Evolutionary conservation across 2,888 invertebrate species (phyloP).

Genomic region (Drosophila yooni): DNA sequence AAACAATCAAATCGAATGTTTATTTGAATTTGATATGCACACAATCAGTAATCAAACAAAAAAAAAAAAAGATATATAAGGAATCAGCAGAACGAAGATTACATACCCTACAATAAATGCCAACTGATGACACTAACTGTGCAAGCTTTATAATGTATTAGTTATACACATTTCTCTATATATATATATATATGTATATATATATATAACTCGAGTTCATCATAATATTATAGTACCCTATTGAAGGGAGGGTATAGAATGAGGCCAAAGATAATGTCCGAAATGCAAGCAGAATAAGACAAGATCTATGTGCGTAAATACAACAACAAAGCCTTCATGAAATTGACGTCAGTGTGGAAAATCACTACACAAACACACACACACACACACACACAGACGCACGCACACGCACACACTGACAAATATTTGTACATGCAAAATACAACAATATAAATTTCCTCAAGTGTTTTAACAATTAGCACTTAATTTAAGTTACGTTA

Average conservation of each 20-base stretch:
- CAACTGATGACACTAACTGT: neutral
- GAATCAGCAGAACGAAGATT: neutral
- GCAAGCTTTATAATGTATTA: neutral
- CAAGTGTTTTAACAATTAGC: constrained; percentile 62
- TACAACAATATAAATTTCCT: constrained; percentile 49
- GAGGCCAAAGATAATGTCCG: constrained; percentile 16
- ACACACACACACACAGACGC: neutral
- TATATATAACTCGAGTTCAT: neutral
- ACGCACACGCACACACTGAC: neutral
- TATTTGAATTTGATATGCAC: too few relatives aligned
- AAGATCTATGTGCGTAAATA: neutral
- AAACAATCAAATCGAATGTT: too few relatives aligned
- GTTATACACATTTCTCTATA: too few relatives aligned
- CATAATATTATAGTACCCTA: neutral
- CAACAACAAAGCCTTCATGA: constrained; percentile 15
- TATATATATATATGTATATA: too few relatives aligned
- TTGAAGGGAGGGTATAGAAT: constrained; percentile 15
- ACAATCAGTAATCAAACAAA: neutral
- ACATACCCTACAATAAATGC: neutral
- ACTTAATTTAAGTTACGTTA: constrained; percentile 60
- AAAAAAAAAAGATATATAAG: too few relatives aligned
- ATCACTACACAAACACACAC: constrained; percentile 5
- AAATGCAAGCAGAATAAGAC: constrained; percentile 26
- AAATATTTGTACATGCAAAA: constrained; percentile 34
- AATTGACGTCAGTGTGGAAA: constrained; percentile 56